Evolutionary conservation across 2,113 vertebrate species (phyloP), one percentile per base, ranked within the genome.

Genomic region (Pimephales promelas): DNA sequence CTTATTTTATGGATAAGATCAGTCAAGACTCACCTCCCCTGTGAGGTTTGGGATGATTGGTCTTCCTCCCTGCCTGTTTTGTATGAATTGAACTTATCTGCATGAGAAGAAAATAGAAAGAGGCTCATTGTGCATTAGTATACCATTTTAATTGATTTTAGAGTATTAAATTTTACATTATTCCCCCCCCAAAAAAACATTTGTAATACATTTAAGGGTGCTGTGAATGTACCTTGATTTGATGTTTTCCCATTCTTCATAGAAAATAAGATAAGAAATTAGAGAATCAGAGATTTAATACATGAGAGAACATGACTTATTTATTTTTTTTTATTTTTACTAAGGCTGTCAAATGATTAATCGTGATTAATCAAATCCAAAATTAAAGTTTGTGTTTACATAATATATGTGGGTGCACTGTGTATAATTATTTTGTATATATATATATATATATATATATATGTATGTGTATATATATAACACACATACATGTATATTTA

Each of bases 31-130:
- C 18, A 74, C 86, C 86, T 81, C 49, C 57, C 52, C 57, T 85
- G 81, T 14, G 86, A 87, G 0, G 75, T 71, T 54, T 87, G 81
- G 43, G 84, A 87, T 9, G 75, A 57, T 71, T 76, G 84, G 56
- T 85, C 86, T 11, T 80, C 81, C 0, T 87, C 81, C 11, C 52
- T 61, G 40, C 49, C 54, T 24, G 70, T 54, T 71, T 76, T 85
- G 31, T 20, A 28, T 70, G 86, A 83, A 49, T 72, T 83, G 31
- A 83, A 20, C 14, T 76, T 85, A 18, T 72, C 86, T 87, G 74
- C 56, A 36, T 26, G 45, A 10, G 28, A 47, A 57, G 34, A 22
- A 72, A n/a, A 16, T 8, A 70, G 43, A 75, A 36, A 71, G 22
- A 31, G 13, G 22, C 20, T 24, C 22, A 59, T 49, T 36, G 11